These are phyloP conservation scores for fruit fly (Drosophila melanogaster) DNA, from an alignment of 1,140 invertebrate species.

Conservation along the genomic window Release_6_plus_ISO1_MT NT_033777.3:5825001-5825500, in stretches of 20 bases:
- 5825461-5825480: background rate
- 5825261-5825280: background rate
- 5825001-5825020: too few relatives aligned
- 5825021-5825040: conserved; percentile 2
- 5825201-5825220: background rate
- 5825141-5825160: background rate
- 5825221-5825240: background rate
- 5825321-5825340: background rate
- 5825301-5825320: background rate
- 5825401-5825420: background rate
- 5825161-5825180: background rate
- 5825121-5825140: background rate
- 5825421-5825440: conserved; percentile 28
- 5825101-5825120: background rate
- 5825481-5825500: conserved; percentile 8
- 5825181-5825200: background rate
- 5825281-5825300: background rate
- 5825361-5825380: background rate
- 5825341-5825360: background rate
- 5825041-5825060: background rate
- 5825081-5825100: background rate
- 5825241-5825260: background rate
- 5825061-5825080: too few relatives aligned
- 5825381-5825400: background rate
- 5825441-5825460: conserved; percentile 20